Evolutionary conservation across 1,140 invertebrate genomes (phyloP).

Genomic region (Brachionus calyciflorus): DNA sequence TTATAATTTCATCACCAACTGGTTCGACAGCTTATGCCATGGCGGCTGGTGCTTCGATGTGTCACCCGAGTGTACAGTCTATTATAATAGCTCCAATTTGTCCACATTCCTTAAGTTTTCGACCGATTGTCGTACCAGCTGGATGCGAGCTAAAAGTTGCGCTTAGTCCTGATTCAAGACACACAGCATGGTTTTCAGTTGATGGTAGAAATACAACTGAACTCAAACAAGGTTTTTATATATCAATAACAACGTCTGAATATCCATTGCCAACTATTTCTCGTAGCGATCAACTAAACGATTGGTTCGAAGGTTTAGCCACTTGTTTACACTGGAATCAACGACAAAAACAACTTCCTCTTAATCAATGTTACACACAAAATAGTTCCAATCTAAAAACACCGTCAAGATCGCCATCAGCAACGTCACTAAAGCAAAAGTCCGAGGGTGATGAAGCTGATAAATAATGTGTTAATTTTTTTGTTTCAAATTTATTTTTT

Average conservation of each 20-base stretch:
- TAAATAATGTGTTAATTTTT: not conserved
- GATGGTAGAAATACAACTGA: conserved; percentile 43
- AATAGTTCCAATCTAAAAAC: not conserved
- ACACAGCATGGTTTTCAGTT: conserved; percentile 43
- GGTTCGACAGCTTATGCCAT: conserved; percentile 95
- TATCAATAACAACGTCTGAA: conserved; percentile 44
- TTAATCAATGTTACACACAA: conserved; percentile 40
- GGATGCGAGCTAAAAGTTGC: conserved; percentile 71
- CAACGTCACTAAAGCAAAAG: conserved; percentile 4
- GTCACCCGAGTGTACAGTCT: conserved; percentile 91
- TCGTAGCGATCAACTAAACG: conserved; percentile 23
- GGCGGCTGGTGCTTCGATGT: conserved; percentile 61
- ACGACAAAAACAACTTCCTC: conserved; percentile 40
- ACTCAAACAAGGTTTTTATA: conserved; percentile 34
- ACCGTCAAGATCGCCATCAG: conserved; percentile 5
- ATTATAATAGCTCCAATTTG: conserved; percentile 97
- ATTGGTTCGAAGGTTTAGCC: conserved; percentile 38
- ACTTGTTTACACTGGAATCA: conserved; percentile 47
- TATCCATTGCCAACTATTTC: conserved; percentile 40
- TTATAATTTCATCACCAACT: conserved; percentile 92
- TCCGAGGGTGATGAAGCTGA: conserved; percentile 4
- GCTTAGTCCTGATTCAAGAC: conserved; percentile 30
- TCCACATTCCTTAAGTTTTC: conserved; percentile 89
- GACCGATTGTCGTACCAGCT: conserved; percentile 92
- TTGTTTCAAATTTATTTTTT: not conserved